Evolutionary conservation across 2,113 vertebrate genomes (phyloP).

Genomic region (Balaenoptera acutorostrata): DNA sequence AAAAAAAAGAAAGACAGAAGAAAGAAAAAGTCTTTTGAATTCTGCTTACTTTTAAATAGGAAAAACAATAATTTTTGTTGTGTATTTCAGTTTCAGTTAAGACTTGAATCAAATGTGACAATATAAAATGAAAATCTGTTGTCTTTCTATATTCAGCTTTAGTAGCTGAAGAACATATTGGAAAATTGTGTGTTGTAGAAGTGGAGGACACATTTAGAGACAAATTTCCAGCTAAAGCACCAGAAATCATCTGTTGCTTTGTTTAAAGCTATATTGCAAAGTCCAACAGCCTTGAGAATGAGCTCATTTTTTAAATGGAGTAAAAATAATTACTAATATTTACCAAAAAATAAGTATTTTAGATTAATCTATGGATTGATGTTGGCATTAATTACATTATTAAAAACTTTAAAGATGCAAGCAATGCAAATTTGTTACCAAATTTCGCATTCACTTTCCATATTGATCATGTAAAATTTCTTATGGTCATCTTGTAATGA

Average conservation of each 20-base stretch:
- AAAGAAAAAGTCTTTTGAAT: neutral
- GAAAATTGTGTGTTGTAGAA: constrained; percentile 32
- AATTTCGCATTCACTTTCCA: neutral
- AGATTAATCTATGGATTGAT: neutral
- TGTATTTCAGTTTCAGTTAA: constrained; percentile 35
- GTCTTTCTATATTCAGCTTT: constrained; percentile 56
- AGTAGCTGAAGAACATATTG: constrained; percentile 60
- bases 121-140: constrained; percentile 66
- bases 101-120: constrained; percentile 60
- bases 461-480: neutral
- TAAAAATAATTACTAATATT: constrained; percentile 8
- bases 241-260: constrained; percentile 51
- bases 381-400: neutral
- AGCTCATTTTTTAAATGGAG: neutral
- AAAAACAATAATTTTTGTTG: constrained; percentile 49
- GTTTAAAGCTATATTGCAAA: constrained; percentile 26
- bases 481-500: neutral
- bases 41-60: constrained; percentile 43
- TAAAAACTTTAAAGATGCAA: neutral
- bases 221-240: constrained; percentile 20
- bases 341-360: neutral
- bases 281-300: neutral
- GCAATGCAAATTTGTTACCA: neutral
- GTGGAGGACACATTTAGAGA: constrained; percentile 13
- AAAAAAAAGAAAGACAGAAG: neutral